A percentile compares a stretch with the other conserved stretches of the same genome.
phyloP scores from a whole-genome alignment of 2,113 vertebrate species.

The Microcebus ravelobensis region DNA sequence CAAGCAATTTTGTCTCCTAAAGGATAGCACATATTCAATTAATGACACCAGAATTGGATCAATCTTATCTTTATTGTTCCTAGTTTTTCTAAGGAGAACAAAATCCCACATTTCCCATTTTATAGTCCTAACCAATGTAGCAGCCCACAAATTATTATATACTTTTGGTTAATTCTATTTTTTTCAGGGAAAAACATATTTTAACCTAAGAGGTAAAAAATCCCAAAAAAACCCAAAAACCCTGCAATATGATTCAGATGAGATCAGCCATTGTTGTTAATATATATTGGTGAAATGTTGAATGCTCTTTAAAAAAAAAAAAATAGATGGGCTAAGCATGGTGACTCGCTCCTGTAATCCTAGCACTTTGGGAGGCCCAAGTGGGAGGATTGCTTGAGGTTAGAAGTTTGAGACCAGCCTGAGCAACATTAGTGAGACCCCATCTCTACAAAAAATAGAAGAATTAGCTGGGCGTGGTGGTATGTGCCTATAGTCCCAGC shows the following conservation, averaged over 20 bases:
- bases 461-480: no score
- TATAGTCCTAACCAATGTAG: background rate
- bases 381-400: no score
- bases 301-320: background rate
- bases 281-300: background rate
- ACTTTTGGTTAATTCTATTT: background rate
- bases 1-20: background rate
- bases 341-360: no score
- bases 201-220: conserved; percentile 13
- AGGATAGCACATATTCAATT: background rate
- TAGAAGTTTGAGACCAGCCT: no score
- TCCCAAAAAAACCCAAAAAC: background rate
- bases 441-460: no score
- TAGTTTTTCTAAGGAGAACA: background rate
- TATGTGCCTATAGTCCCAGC: no score
- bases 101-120: background rate
- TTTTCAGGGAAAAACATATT: background rate
- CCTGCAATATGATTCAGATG: background rate
- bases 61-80: background rate
- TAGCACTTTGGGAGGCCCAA: no score
- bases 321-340: no score
- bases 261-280: background rate
- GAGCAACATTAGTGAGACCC: no score
- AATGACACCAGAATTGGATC: background rate
- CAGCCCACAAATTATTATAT: background rate